These are phyloP conservation scores for Pan troglodytes DNA, from an alignment of 2,113 vertebrate species.

Conservation along the genomic window NHGRI_mPanTro3-v2.1_pri NC_072398.2:29121001-29121500, in stretches of 20 bases:
- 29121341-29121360: neutral
- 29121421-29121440: neutral
- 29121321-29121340: neutral
- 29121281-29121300: neutral
- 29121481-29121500: too few relatives aligned
- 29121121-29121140: neutral
- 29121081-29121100: too few relatives aligned
- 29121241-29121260: neutral
- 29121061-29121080: accelerated
- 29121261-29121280: neutral
- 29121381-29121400: neutral
- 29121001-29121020: neutral
- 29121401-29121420: neutral
- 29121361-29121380: neutral
- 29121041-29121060: neutral
- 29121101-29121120: neutral
- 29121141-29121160: neutral
- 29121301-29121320: neutral
- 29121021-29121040: neutral
- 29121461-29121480: too few relatives aligned
- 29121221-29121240: neutral
- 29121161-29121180: neutral
- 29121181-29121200: neutral
- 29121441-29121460: neutral
- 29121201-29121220: too few relatives aligned